Evolutionary conservation across 1,140 invertebrate genomes (phyloP).

Genomic region (Trachelipus rathkii): DNA sequence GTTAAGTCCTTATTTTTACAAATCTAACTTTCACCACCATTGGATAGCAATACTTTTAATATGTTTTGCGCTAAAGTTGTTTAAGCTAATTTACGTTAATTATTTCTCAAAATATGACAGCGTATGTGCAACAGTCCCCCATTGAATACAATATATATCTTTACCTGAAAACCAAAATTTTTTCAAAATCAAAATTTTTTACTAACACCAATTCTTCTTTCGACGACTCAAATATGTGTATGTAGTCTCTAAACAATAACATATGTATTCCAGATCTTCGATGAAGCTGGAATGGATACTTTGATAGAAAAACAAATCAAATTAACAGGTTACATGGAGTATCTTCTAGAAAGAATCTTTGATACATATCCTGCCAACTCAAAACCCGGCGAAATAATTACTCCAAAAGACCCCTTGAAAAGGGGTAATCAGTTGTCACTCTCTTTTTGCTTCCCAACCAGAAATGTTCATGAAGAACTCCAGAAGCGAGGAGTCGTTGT

Average conservation of each 20-base stretch:
- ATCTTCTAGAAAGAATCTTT: constrained; percentile 47
- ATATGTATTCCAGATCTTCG: constrained; percentile 52
- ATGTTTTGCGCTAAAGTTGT: no score
- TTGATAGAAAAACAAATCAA: constrained; percentile 55
- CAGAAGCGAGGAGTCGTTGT: constrained; percentile 57
- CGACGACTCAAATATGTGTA: background rate
- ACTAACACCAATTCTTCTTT: no score
- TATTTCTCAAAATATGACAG: no score
- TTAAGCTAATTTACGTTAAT: no score
- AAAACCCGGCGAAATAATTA: constrained; percentile 53
- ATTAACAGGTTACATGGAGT: constrained; percentile 60
- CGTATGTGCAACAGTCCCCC: no score
- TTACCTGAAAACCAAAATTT: no score
- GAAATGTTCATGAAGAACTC: constrained; percentile 53
- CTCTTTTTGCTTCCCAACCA: constrained; percentile 51
- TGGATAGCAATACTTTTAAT: no score
- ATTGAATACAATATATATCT: no score
- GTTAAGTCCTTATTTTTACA: no score
- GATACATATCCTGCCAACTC: constrained; percentile 14
- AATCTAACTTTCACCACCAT: no score
- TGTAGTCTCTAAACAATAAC: background rate
- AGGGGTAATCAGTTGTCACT: constrained; percentile 59
- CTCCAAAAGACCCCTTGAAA: constrained; percentile 55
- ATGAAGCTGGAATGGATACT: constrained; percentile 54
- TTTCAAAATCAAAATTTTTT: background rate